phyloP scores from a whole-genome alignment of 30 jellyfish, hydroid and myxozoan genomes.

The Nemopilema nomurai region DNA sequence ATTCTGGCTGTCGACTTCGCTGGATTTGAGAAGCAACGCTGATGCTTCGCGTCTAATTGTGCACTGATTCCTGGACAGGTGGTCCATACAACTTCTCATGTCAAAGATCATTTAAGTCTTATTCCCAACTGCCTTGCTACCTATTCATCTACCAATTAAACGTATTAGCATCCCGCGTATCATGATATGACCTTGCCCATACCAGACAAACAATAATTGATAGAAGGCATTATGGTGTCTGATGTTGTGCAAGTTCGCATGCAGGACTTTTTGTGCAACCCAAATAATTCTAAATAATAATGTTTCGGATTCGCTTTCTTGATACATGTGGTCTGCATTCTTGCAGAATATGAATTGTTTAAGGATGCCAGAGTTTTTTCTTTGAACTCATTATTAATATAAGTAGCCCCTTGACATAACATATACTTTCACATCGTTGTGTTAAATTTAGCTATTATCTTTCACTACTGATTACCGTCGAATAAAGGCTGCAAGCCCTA shows the following conservation, averaged over 20 bases:
- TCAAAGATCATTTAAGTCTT: slow-evolving; percentile 27
- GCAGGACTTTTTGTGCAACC: background rate
- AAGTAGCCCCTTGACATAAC: no score
- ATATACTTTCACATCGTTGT: no score
- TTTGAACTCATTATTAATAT: no score
- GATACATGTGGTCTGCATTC: no score
- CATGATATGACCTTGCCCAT: background rate
- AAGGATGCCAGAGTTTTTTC: no score
- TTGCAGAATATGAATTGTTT: no score
- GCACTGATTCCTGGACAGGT: slow-evolving; percentile 13
- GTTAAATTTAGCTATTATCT: no score
- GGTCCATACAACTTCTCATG: slow-evolving; percentile 17
- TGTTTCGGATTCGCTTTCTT: no score
- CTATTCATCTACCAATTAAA: background rate
- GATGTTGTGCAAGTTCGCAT: background rate
- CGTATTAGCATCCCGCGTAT: background rate
- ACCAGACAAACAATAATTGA: background rate
- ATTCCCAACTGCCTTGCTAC: background rate
- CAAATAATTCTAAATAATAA: no score
- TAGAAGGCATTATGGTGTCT: background rate
- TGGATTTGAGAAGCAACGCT: background rate
- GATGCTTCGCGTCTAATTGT: slow-evolving; percentile 9
- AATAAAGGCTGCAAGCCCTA: no score
- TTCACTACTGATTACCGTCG: no score
- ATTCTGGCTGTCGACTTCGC: background rate